Evolutionary conservation across 2,113 vertebrate species (phyloP).

Genomic region (Calonectris borealis): DNA sequence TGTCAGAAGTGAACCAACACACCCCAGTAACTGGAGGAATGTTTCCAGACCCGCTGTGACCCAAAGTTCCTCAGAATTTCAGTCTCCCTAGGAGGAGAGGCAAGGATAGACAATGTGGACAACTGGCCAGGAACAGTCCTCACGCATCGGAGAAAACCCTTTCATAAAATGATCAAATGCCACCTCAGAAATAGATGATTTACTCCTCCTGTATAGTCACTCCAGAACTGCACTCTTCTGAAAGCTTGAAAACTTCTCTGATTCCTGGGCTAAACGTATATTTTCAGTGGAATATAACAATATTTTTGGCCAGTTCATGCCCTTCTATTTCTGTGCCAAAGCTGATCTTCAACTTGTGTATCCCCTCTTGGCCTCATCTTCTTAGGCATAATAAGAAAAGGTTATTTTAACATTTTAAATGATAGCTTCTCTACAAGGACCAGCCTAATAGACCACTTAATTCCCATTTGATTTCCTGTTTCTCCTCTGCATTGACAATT

Average conservation of each 20-base stretch:
- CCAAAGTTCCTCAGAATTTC: constrained; percentile 15
- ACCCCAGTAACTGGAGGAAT: background rate
- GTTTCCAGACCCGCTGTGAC: constrained; percentile 27
- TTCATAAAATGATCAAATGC: background rate
- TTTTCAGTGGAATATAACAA: background rate
- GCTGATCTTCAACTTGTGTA: background rate
- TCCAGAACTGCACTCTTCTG: background rate
- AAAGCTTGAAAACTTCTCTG: background rate
- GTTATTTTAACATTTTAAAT: background rate
- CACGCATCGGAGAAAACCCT: background rate
- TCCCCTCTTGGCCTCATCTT: background rate
- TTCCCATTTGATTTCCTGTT: background rate
- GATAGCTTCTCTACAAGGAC: background rate
- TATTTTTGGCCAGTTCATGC: background rate
- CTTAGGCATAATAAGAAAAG: background rate
- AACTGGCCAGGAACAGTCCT: background rate
- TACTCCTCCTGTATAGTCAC: background rate
- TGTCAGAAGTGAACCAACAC: background rate
- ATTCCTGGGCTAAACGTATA: background rate
- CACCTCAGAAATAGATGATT: background rate
- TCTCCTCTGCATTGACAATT: background rate
- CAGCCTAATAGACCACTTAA: background rate
- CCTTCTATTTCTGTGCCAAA: background rate
- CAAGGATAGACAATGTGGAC: background rate
- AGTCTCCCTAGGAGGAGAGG: background rate